Base-by-base conservation (phyloP, 1,140 invertebrate genomes). In the Geopemphigus sp. region DNA sequence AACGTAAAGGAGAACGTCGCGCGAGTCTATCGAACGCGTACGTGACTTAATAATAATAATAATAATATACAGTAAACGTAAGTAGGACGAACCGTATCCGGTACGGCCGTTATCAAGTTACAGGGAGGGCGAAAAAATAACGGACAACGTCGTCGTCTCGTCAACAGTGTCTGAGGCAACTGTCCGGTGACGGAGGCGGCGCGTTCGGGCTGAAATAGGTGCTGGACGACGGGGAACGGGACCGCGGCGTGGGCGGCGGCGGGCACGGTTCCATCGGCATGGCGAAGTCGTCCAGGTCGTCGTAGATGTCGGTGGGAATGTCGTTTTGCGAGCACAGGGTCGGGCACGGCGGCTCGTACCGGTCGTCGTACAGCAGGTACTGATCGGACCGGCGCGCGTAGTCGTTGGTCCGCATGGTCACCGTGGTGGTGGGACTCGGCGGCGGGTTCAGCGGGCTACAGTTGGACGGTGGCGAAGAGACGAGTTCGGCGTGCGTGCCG, bases 401-500 rank as follows among this genome's bases (percentile, higher is more conserved):
- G 50, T 61, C 39, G 26, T 45, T 63, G 0, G 74, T 50, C 19
- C n/a, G 57, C 56, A 78, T 61, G 0, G 57, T 78, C 1, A 78
- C 24, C 3, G 91, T 90, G 1, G 92, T 93, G 0, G 93, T 92
- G 1, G 95, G 95, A 85, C 92, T 94, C 1, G 95, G 95, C 5
- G 95, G 95, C 54, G 95, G 95, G 86, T 97, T 96, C 29, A 94
- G 86, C 1, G 94, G 94, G 86, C 95, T 95, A 80, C 89, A 86
- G 26, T 81, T 81, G 29, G 80, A 70, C 11, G 56, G 32, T 0
- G 64, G 8, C 32, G 32, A 39, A 8, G 8, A 59, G 6, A 81
- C 29, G 14, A 29, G 26, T 1, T 81, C 68, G 11, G 22, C 29
- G 11, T 68, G 61, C 0, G 47, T 68, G 1, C 66, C 76, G 24